These are phyloP conservation scores for Pangasianodon gigas DNA, from an alignment of 2,113 vertebrate species.

Conservation along the genomic window DNA sequence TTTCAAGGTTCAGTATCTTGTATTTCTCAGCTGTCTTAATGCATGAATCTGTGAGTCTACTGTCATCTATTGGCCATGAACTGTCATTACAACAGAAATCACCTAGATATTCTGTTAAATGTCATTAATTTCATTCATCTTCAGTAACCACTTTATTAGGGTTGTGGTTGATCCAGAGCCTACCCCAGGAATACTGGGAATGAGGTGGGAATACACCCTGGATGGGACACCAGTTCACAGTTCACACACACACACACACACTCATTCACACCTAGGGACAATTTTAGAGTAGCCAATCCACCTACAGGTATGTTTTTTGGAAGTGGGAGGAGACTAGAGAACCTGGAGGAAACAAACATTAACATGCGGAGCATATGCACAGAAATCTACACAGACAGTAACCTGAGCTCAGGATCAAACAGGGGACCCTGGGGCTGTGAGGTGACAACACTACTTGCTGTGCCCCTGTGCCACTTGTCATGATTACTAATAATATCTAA, in stretches of 20 bases:
- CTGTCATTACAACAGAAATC: conserved; percentile 5
- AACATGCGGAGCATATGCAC: not conserved
- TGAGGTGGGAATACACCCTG: not conserved
- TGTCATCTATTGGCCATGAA: conserved; percentile 30
- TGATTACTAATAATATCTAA: no score
- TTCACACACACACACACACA: not conserved
- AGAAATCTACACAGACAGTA: no score
- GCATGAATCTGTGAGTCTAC: not conserved
- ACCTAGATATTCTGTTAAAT: not conserved
- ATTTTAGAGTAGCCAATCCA: no score
- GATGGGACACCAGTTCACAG: not conserved
- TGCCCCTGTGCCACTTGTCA: no score
- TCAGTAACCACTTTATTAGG: not conserved
- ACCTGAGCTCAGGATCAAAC: no score
- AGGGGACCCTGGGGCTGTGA: no score
- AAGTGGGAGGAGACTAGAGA: not conserved
- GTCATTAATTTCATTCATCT: not conserved
- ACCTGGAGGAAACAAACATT: not conserved
- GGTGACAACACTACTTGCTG: no score
- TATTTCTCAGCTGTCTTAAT: not conserved
- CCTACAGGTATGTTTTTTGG: no score
- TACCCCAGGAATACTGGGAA: not conserved
- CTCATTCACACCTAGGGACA: not conserved
- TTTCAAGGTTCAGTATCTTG: not conserved
- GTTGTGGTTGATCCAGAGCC: not conserved